phyloP scores from a whole-genome alignment of 2,888 invertebrate species.

The Antitype chi region DNA sequence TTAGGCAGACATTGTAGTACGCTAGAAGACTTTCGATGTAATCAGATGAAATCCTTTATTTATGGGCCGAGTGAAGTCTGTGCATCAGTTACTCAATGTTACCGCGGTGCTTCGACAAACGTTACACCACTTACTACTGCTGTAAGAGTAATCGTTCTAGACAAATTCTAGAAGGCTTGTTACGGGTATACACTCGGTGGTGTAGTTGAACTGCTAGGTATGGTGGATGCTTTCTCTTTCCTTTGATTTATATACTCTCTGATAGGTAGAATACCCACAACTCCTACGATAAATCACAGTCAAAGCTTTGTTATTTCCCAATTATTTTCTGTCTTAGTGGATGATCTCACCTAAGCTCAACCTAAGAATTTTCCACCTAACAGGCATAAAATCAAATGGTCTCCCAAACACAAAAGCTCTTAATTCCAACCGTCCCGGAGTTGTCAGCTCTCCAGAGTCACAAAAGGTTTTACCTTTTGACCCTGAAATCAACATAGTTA shows the following conservation, averaged over 20 bases:
- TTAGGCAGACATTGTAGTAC: conserved; percentile 42
- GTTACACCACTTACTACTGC: background rate
- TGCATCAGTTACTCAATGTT: conserved; percentile 33
- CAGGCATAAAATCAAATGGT: too few relatives aligned
- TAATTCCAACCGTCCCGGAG: background rate
- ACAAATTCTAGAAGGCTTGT: background rate
- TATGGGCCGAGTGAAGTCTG: conserved; percentile 27
- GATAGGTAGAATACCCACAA: background rate
- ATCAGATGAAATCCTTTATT: conserved; percentile 54
- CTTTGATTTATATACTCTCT: too few relatives aligned
- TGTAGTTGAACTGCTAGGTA: background rate
- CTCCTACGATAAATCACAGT: background rate
- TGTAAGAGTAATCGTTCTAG: background rate
- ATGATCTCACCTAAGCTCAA: background rate
- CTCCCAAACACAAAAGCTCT: conserved; percentile 11
- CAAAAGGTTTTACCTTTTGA: conserved; percentile 38
- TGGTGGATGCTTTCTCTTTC: background rate
- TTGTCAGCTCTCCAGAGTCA: background rate
- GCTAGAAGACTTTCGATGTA: conserved; percentile 54
- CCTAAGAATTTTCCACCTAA: background rate
- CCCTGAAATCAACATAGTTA: conserved; percentile 60
- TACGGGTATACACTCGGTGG: background rate
- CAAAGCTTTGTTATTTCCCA: background rate
- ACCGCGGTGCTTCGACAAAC: background rate
- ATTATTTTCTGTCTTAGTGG: background rate